Conservation (phyloP, 2,113 vertebrate genomes). For the Leptobrachium leishanense region DNA sequence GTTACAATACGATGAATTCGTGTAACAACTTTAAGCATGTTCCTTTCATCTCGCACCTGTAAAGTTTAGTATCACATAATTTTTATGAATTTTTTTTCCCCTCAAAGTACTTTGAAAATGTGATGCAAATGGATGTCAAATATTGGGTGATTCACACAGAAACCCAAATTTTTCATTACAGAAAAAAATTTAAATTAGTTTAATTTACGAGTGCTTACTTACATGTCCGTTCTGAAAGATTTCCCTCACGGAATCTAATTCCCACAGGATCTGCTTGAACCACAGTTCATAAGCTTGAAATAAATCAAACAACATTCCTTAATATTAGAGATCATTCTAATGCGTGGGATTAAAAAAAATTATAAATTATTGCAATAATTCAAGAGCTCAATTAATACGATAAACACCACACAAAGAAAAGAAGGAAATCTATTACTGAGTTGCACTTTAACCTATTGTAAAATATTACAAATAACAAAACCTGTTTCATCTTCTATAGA, state of each 20-base stretch:
- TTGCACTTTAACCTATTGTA: background rate
- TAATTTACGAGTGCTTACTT: conserved; percentile 61
- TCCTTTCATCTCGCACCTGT: conserved; percentile 89
- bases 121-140: no score
- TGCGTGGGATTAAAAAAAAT: background rate
- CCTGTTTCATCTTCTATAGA: background rate
- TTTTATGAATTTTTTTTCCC: no score
- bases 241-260: conserved; percentile 88
- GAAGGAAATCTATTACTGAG: background rate
- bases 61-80: background rate
- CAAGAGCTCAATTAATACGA: background rate
- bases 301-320: conserved; percentile 35
- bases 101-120: no score
- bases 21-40: conserved; percentile 92
- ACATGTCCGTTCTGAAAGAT: conserved; percentile 91
- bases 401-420: background rate
- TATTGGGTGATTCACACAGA: no score
- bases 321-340: background rate
- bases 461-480: background rate
- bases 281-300: conserved; percentile 91
- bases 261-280: conserved; percentile 97
- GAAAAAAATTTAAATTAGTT: no score
- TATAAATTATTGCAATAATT: background rate
- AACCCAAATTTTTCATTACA: no score
- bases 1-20: conserved; percentile 85